phyloP scores from a whole-genome alignment of 2,113 vertebrate species.

The Strix aluco region DNA sequence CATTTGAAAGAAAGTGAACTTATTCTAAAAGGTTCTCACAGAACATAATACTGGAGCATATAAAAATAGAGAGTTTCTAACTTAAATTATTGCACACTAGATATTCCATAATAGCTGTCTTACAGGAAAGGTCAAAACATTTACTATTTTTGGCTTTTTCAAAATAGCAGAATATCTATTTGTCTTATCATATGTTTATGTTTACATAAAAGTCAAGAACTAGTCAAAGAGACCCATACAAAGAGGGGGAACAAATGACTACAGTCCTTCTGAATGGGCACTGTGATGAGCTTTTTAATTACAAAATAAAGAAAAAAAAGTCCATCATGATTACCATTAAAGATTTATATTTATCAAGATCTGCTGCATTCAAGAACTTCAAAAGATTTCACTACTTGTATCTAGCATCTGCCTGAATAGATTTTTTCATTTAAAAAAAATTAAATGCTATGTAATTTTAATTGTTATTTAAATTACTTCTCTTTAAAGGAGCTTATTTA shows the following conservation, averaged over 20 bases:
- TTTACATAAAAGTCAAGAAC: conserved; percentile 56
- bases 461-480: conserved; percentile 49
- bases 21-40: neutral
- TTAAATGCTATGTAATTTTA: conserved; percentile 9
- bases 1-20: conserved; percentile 21
- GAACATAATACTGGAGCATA: neutral
- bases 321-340: neutral
- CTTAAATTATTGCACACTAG: neutral
- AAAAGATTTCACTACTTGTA: conserved; percentile 21
- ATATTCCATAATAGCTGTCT: neutral
- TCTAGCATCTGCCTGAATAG: conserved; percentile 1
- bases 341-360: conserved; percentile 51
- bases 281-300: conserved; percentile 53
- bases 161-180: neutral
- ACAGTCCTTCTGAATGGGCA: conserved; percentile 40
- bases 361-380: conserved; percentile 31
- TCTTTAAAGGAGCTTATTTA: conserved; percentile 21
- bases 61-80: neutral
- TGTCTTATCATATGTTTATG: conserved; percentile 45
- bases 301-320: conserved; percentile 42
- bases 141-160: neutral
- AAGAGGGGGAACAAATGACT: conserved; percentile 4
- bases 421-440: neutral
- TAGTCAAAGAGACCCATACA: neutral
- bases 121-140: neutral